Evolutionary conservation across 2,888 invertebrate genomes (phyloP).

Genomic region (Rhamnusium bicolor): DNA sequence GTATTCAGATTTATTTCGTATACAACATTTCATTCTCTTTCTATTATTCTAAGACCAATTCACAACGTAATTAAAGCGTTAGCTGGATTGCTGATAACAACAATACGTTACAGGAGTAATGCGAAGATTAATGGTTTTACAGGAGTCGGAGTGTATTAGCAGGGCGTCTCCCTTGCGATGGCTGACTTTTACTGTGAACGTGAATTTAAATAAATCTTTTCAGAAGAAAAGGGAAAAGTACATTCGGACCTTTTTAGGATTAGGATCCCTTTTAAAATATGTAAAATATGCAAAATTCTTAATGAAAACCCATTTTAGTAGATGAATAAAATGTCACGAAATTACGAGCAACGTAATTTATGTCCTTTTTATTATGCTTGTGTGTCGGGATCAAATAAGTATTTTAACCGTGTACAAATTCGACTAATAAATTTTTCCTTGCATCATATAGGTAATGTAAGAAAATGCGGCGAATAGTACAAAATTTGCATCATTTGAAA

Average conservation of each 20-base stretch:
- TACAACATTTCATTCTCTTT: not conserved
- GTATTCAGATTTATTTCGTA: not conserved
- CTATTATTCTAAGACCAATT: not conserved
- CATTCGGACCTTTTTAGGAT: not conserved
- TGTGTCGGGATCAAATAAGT: no score
- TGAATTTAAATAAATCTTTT: conserved; percentile 17
- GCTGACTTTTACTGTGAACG: not conserved
- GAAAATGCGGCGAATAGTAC: no score
- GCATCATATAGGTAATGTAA: no score
- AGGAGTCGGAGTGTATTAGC: not conserved
- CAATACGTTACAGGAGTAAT: not conserved
- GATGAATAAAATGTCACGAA: no score
- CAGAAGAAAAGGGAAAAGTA: not conserved
- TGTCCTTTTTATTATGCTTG: no score
- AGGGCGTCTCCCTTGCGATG: not conserved
- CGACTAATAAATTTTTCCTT: no score
- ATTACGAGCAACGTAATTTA: no score
- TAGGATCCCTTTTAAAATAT: not conserved
- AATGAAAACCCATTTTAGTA: not conserved
- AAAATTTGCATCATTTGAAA: no score
- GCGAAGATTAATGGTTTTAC: conserved; percentile 1
- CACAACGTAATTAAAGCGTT: not conserved
- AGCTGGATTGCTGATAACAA: conserved; percentile 1
- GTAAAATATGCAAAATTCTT: not conserved
- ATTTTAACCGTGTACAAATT: no score